phyloP scores from a whole-genome alignment of 2,888 invertebrate genomes.

The Phrixothrix hirtus region DNA sequence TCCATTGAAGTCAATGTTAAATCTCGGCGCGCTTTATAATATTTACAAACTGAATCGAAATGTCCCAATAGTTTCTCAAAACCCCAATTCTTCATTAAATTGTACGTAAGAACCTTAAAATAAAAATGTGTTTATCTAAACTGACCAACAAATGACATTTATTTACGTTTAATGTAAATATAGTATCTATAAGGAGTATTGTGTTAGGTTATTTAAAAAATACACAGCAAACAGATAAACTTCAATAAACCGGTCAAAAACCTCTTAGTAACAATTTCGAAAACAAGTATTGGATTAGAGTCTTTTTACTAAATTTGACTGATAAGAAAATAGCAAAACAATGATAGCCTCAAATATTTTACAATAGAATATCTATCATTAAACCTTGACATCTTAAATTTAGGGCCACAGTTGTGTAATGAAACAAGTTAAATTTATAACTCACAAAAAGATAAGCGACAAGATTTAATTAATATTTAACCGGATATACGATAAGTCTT shows the following conservation, averaged over 20 bases:
- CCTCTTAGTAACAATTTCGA: conserved; percentile 16
- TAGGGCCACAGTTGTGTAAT: neutral
- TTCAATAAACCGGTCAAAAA: conserved; percentile 15
- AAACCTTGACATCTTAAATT: conserved; percentile 10
- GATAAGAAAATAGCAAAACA: conserved; percentile 16
- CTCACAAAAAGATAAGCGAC: no score
- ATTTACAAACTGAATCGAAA: conserved; percentile 61
- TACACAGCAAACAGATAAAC: no score
- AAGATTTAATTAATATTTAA: no score
- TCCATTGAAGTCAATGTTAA: conserved; percentile 63
- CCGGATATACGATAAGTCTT: no score
- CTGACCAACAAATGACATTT: no score
- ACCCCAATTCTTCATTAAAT: conserved; percentile 64
- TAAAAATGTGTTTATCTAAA: no score
- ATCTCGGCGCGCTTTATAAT: conserved; percentile 68
- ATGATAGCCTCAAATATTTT: conserved; percentile 34
- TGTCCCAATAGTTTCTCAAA: conserved; percentile 65
- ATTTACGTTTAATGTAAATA: no score
- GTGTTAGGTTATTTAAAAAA: no score
- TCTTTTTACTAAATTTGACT: conserved; percentile 3
- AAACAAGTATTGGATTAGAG: neutral
- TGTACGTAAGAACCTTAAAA: conserved; percentile 60
- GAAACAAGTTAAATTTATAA: no score
- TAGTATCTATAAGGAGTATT: no score
- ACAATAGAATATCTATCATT: conserved; percentile 32